Percentiles rank a stretch among this genome's conserved stretches.
These are phyloP conservation scores for Drosophila peninsularis DNA, from an alignment of 2,888 invertebrate genomes.

Conservation along the genomic window DNA sequence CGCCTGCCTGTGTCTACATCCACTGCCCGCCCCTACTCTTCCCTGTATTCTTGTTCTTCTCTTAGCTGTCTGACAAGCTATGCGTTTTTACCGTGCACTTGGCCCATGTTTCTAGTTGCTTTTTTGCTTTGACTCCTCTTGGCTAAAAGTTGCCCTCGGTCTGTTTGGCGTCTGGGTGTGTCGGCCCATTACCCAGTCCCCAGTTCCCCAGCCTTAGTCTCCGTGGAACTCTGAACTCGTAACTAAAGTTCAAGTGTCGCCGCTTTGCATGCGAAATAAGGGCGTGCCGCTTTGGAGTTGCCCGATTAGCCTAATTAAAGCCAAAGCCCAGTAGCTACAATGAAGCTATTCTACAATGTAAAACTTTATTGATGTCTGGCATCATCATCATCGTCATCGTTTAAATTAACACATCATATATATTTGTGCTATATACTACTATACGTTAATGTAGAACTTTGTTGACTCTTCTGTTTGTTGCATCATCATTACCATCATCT, in stretches of 20 bases:
- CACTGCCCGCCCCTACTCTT: constrained; percentile 8
- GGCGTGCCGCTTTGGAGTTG: constrained; percentile 45
- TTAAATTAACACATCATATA: constrained; percentile 10
- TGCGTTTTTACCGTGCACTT: constrained; percentile 60
- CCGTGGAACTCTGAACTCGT: constrained; percentile 34
- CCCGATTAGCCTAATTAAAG: constrained; percentile 56
- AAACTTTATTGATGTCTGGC: not conserved
- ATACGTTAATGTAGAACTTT: not conserved
- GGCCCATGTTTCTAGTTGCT: constrained; percentile 24
- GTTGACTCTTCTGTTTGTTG: not conserved
- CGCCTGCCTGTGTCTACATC: constrained; percentile 12
- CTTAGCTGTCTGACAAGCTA: constrained; percentile 77
- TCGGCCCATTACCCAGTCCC: constrained; percentile 17
- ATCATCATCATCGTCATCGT: constrained; percentile 3
- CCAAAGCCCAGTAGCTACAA: constrained; percentile 2
- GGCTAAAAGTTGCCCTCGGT: constrained; percentile 24
- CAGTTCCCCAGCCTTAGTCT: not conserved
- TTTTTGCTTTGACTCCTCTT: constrained; percentile 17
- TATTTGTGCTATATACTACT: not conserved
- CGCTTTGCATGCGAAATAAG: constrained; percentile 49
- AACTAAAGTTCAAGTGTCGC: constrained; percentile 61
- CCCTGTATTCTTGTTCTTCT: constrained; percentile 18
- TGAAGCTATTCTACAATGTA: not conserved
- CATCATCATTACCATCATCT: constrained; percentile 16
- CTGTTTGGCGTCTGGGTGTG: constrained; percentile 48